These are phyloP conservation scores for Virgularia gustaviana DNA, from an alignment of 92 coral and sea anemone species.

Conservation along the genomic window DNA sequence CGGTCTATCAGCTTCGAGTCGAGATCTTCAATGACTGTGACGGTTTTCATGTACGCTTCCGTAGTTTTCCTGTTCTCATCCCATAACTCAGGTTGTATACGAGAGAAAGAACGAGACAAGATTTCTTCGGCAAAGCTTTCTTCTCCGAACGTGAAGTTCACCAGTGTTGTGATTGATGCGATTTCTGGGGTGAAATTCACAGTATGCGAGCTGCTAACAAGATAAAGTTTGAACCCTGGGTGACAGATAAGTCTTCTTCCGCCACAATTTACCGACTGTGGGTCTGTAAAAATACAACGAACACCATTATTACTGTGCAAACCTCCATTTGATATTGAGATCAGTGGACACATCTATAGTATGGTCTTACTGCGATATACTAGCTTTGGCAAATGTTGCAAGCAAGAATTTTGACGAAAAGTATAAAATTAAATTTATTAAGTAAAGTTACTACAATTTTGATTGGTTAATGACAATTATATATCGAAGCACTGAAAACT, in stretches of 20 bases:
- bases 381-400: no score
- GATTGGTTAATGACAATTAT: no score
- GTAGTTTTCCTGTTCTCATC: slow-evolving; percentile 73
- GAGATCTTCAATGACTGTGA: slow-evolving; percentile 75
- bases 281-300: slow-evolving; percentile 50
- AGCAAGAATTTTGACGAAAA: no score
- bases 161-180: slow-evolving; percentile 83
- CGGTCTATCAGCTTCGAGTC: slow-evolving; percentile 75
- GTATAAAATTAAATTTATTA: no score
- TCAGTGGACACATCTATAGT: no score
- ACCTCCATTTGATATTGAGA: no score
- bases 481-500: no score
- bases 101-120: slow-evolving; percentile 72
- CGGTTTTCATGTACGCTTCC: slow-evolving; percentile 71
- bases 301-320: no score
- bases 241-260: slow-evolving; percentile 90
- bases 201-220: slow-evolving; percentile 76
- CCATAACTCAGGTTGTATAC: slow-evolving; percentile 82
- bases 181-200: slow-evolving; percentile 86
- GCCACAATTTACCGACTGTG: slow-evolving; percentile 82
- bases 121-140: slow-evolving; percentile 88
- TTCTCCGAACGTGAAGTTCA: slow-evolving; percentile 79
- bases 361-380: no score
- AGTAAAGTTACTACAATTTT: no score
- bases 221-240: slow-evolving; percentile 79